These are phyloP conservation scores for Beroe ovata DNA, from an alignment of 37 sponge, comb jelly and placozoan genomes.

Conservation along the genomic window DNA sequence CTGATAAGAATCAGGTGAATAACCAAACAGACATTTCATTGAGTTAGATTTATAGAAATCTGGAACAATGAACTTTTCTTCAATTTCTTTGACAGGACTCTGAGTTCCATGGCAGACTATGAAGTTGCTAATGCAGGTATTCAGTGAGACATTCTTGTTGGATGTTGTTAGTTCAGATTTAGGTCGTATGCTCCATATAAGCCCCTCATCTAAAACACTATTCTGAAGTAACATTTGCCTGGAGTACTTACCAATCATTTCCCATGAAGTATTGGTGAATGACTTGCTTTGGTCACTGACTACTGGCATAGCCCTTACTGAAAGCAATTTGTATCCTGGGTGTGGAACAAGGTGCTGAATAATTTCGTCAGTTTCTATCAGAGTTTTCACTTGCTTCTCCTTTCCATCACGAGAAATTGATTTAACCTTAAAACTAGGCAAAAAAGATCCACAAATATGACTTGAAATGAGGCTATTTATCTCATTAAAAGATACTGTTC, in stretches of 20 bases:
- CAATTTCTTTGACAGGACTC: neutral
- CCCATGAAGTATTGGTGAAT: conserved; percentile 56
- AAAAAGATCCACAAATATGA: neutral
- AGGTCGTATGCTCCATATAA: conserved; percentile 23
- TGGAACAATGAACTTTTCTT: conserved; percentile 43
- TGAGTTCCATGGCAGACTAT: neutral
- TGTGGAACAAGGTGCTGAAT: conserved; percentile 48
- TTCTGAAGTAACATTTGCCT: conserved; percentile 53
- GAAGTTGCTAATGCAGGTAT: conserved; percentile 12
- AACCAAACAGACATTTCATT: neutral
- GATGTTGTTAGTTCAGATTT: conserved; percentile 23
- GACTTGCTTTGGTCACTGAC: conserved; percentile 16
- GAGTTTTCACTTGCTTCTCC: neutral
- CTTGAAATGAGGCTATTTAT: conserved; percentile 1
- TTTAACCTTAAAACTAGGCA: neutral
- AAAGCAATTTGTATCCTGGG: neutral
- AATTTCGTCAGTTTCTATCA: neutral
- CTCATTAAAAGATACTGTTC: conserved; percentile 10
- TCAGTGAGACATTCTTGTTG: neutral
- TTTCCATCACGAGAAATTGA: neutral
- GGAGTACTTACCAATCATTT: conserved; percentile 60
- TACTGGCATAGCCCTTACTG: conserved; percentile 16
- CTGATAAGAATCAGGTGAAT: neutral
- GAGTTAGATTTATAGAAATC: neutral
- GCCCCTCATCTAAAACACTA: conserved; percentile 31